A percentile compares a stretch with the other conserved stretches of the same genome.
These are phyloP conservation scores for Deroplatys truncata DNA, from an alignment of 2,888 invertebrate genomes.

Conservation along the genomic window DNA sequence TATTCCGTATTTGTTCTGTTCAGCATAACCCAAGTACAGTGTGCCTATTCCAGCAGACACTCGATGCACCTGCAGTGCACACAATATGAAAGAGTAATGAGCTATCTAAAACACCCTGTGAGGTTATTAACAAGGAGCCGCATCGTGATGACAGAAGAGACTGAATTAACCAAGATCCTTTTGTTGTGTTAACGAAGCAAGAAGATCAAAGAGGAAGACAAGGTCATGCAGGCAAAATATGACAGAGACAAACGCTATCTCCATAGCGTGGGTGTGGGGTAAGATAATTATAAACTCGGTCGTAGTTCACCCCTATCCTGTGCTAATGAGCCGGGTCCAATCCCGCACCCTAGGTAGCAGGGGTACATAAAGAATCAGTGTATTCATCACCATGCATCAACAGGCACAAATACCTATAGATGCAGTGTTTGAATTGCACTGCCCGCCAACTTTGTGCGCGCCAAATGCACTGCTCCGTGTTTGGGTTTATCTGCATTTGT, in stretches of 20 bases:
- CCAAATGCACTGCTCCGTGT: not conserved
- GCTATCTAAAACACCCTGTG: not conserved
- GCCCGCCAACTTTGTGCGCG: no score
- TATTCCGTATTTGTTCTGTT: no score
- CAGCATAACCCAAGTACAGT: not conserved
- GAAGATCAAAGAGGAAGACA: not conserved
- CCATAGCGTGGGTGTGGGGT: not conserved
- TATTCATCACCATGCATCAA: not conserved
- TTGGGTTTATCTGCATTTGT: not conserved
- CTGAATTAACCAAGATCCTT: not conserved
- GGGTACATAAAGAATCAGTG: not conserved
- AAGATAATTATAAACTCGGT: not conserved
- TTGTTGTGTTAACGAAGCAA: not conserved
- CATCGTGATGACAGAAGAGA: not conserved
- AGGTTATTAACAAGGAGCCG: not conserved
- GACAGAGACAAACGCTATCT: not conserved
- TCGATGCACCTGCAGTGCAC: not conserved
- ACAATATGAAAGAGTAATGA: not conserved
- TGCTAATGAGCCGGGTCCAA: not conserved
- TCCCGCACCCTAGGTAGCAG: not conserved
- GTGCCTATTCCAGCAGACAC: not conserved
- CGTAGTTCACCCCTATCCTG: not conserved
- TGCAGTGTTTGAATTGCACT: not conserved
- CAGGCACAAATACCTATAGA: not conserved
- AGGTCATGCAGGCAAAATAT: not conserved